Conservation (phyloP, 2,888 invertebrate genomes). For the Ceriagrion tenellum region DNA sequence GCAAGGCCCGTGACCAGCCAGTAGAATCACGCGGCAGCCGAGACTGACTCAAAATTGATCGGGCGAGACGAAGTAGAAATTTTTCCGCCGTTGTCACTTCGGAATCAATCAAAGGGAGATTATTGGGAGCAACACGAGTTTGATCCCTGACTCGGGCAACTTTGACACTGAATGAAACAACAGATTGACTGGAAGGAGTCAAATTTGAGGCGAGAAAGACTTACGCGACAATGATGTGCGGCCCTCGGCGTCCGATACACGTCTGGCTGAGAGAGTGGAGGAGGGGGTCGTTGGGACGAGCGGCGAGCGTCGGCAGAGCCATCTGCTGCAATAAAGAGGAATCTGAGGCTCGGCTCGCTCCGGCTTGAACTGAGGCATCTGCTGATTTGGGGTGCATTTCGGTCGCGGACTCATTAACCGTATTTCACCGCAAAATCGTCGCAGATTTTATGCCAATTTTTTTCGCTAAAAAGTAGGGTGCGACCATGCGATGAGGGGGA, state of each 20-base stretch:
- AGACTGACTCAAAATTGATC: not conserved
- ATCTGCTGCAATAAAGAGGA: not conserved
- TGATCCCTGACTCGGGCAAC: not conserved
- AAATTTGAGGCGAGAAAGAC: not conserved
- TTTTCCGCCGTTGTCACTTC: no score
- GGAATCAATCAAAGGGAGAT: not conserved
- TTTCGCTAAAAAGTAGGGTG: no score
- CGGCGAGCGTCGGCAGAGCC: slow-evolving; percentile 26
- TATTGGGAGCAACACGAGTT: not conserved
- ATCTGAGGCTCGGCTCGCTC: not conserved
- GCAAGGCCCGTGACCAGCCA: not conserved
- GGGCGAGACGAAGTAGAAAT: not conserved
- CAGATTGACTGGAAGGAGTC: not conserved
- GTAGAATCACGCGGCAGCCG: not conserved
- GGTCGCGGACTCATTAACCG: not conserved
- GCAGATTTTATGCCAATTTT: no score
- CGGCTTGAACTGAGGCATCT: not conserved
- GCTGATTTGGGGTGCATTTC: not conserved
- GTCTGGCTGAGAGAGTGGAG: not conserved
- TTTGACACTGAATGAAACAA: not conserved
- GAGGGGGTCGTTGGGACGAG: not conserved
- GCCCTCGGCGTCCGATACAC: slow-evolving; percentile 20
- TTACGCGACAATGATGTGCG: not conserved
- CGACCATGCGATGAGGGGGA: no score
- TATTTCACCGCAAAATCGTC: no score